A percentile compares a stretch with the other conserved stretches of the same genome.
Evolutionary conservation across 2,113 vertebrate genomes (phyloP).

Genomic region (Orcinus orca): DNA sequence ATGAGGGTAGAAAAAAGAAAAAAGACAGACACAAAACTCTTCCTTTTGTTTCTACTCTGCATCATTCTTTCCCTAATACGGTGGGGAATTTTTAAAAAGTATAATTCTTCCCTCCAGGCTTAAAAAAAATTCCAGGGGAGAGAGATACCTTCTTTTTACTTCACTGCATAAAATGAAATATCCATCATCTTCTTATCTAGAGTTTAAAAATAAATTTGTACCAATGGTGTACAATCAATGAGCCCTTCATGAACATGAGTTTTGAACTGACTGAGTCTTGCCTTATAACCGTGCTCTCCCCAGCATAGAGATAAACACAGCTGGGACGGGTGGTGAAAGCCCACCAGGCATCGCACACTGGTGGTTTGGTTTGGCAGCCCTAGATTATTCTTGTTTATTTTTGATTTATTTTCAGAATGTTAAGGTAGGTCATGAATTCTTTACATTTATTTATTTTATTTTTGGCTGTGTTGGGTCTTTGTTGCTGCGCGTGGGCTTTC

Average conservation of each 20-base stretch:
- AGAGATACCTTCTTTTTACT: background rate
- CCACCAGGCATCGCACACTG: background rate
- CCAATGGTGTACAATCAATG: background rate
- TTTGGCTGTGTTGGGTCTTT: no score
- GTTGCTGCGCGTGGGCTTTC: fast-evolving
- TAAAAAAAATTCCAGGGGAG: background rate
- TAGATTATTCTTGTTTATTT: background rate
- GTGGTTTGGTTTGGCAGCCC: background rate
- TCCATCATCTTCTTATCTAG: background rate
- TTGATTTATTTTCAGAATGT: background rate
- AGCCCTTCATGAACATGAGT: background rate
- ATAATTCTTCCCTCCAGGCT: background rate
- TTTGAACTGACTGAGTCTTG: background rate
- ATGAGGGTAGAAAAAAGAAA: background rate
- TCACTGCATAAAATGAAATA: background rate
- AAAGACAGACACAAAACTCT: background rate
- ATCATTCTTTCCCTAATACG: background rate
- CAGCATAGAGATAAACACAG: fast-evolving
- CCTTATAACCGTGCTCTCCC: background rate
- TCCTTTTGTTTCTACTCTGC: background rate
- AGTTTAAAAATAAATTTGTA: background rate
- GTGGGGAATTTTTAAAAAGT: background rate
- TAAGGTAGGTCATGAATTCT: background rate
- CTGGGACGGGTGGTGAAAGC: fast-evolving
- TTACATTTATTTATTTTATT: background rate